A percentile compares a stretch with the other conserved stretches of the same genome.
phyloP scores from a whole-genome alignment of 23 tunicate species.

The Trididemnum nubilum region DNA sequence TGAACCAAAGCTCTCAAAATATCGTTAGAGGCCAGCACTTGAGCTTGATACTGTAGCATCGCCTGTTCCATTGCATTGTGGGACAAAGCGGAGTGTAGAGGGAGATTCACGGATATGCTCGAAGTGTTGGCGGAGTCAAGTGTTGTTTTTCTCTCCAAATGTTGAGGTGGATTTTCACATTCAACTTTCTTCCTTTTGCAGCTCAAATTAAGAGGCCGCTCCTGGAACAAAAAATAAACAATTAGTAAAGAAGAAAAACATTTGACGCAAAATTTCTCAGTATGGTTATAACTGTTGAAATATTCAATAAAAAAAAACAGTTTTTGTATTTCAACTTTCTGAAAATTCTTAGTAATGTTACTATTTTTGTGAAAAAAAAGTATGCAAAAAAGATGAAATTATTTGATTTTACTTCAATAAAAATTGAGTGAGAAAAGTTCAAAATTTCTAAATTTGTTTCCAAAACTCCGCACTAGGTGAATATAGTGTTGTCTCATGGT shows the following conservation, averaged over 20 bases:
- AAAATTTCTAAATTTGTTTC: too few relatives aligned
- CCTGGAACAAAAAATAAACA: slow-evolving; percentile 36
- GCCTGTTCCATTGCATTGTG: slow-evolving; percentile 42
- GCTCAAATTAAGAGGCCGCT: slow-evolving; percentile 51
- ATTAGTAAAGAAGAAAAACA: slow-evolving; percentile 2
- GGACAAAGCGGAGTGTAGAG: not conserved
- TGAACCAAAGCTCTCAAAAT: slow-evolving; percentile 29
- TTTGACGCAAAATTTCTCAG: too few relatives aligned
- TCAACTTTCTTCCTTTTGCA: slow-evolving; percentile 39
- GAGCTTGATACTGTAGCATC: slow-evolving; percentile 50
- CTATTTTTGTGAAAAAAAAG: too few relatives aligned
- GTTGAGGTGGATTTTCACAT: not conserved
- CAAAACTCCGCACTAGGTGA: too few relatives aligned
- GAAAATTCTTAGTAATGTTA: too few relatives aligned
- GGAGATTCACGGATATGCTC: not conserved
- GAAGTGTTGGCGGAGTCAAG: not conserved
- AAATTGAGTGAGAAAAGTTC: too few relatives aligned
- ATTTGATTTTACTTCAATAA: too few relatives aligned
- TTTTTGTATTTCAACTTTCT: too few relatives aligned
- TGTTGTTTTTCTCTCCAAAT: not conserved
- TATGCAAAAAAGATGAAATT: too few relatives aligned
- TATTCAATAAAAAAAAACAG: too few relatives aligned
- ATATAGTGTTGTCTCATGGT: too few relatives aligned
- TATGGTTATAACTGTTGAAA: too few relatives aligned
- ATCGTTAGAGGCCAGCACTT: slow-evolving; percentile 53